These are phyloP conservation scores for Microplitis mediator DNA, from an alignment of 1,140 invertebrate genomes.

Conservation along the genomic window DNA sequence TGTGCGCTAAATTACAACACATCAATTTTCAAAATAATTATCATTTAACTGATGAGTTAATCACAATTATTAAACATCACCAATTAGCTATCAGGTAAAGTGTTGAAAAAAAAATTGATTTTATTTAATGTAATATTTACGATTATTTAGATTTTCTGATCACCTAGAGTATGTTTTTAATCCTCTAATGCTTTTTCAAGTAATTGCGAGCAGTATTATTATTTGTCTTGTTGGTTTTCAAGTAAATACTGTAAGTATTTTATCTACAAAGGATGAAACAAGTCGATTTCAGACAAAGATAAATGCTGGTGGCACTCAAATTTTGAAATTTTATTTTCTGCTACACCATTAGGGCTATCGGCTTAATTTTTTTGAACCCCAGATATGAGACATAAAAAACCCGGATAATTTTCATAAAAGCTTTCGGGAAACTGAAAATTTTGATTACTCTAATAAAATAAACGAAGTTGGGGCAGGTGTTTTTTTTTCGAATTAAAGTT, in stretches of 20 bases:
- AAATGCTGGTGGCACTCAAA: no score
- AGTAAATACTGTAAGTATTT: constrained; percentile 33
- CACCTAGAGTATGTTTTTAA: constrained; percentile 42
- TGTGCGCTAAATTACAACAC: constrained; percentile 35
- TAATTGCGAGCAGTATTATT: constrained; percentile 42
- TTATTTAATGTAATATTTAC: constrained; percentile 28
- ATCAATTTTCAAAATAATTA: constrained; percentile 16
- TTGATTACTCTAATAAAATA: no score
- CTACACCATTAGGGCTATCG: no score
- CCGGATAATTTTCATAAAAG: no score
- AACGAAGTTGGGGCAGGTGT: no score
- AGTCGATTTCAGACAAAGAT: no score
- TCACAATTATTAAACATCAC: constrained; percentile 38
- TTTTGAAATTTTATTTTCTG: no score
- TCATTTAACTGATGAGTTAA: not conserved
- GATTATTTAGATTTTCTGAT: constrained; percentile 40
- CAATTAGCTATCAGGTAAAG: constrained; percentile 32
- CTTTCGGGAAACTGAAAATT: no score
- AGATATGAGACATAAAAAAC: no score
- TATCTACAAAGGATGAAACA: not conserved
- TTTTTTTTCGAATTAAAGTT: no score
- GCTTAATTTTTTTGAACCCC: no score
- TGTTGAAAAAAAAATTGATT: not conserved
- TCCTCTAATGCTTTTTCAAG: constrained; percentile 42
- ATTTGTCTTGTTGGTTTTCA: constrained; percentile 46